Base-by-base conservation (phyloP, 1,140 invertebrate genomes). In the Thereuonema tuberculata region DNA sequence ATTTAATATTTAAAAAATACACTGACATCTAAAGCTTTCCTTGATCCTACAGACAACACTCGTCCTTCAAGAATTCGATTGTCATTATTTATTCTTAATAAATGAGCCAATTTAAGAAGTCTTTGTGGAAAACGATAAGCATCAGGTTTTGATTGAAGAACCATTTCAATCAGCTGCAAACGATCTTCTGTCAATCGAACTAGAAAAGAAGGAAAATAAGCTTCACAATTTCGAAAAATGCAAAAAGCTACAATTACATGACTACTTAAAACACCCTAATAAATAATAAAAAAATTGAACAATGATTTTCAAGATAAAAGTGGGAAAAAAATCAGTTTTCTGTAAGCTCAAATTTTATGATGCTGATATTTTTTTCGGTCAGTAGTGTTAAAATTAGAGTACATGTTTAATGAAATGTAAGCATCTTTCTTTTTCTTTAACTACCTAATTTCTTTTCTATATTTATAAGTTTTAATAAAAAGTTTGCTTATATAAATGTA, bases 11-110 rank as follows among this genome's bases (percentile, higher is more conserved):
- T n/a, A n/a, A n/a, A n/a, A n/a, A n/a, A n/a, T n/a, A n/a, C n/a
- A n/a, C n/a, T n/a, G 68, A 79, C 77, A 70, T 78, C 68, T 27
- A 81, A 70, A 57, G 81, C 79, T 63, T 75, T 77, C 58, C 76
- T 71, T 2, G 79, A 81, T 28, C 81, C 70, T 37, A 83, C 69
- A 60, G 77, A 68, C n/a, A 82, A 69, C n/a, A 84, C 74, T 63
- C 76, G 74, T 12, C 80, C 80, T 67, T 84, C 79, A 49, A 75
- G 71, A 9, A 71, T 66, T 23, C 61, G 61, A 56, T 75, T 75
- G 29, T 74, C 69, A 15, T 68, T 71, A 56, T 76, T 72, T 12
- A 84, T 76, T 61, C 76, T 67, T 37, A 85, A 68, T 59, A 80
- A 75, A 60, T 77, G 69, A 12, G 78, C 78, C 27, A 84, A 66